Evolutionary conservation across 1,140 invertebrate species (phyloP).

Genomic region (Plectrocnemia conspersa): DNA sequence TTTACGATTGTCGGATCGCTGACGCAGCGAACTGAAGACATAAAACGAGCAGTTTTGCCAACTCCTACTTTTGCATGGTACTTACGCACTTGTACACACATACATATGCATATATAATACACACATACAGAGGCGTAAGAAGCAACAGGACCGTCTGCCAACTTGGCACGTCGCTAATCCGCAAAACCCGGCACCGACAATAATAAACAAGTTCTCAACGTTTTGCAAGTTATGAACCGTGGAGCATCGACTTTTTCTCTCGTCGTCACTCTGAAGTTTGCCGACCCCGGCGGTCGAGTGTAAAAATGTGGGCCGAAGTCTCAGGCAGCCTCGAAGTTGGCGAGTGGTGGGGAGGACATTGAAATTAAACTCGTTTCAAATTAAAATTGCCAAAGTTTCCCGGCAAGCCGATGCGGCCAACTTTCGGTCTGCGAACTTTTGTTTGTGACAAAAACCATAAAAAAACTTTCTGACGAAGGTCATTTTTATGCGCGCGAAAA

Average conservation of each 20-base stretch:
- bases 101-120: too few relatives aligned
- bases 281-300: not conserved
- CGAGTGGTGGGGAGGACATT: slow-evolving; percentile 32
- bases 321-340: not conserved
- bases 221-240: slow-evolving; percentile 24
- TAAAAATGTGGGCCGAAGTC: slow-evolving; percentile 17
- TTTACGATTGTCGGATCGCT: too few relatives aligned
- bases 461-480: slow-evolving; percentile 35
- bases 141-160: slow-evolving; percentile 9
- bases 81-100: too few relatives aligned
- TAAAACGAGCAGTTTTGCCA: too few relatives aligned
- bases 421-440: slow-evolving; percentile 33
- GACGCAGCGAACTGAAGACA: too few relatives aligned
- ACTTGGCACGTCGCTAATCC: slow-evolving; percentile 24
- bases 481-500: slow-evolving; percentile 26
- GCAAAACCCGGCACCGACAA: slow-evolving; percentile 10
- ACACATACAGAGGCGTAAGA: too few relatives aligned
- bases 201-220: slow-evolving; percentile 16
- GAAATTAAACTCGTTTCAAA: slow-evolving; percentile 36
- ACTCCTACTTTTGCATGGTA: too few relatives aligned
- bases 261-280: not conserved
- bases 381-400: slow-evolving; percentile 36
- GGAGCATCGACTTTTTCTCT: slow-evolving; percentile 18
- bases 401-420: slow-evolving; percentile 31
- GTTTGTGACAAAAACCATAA: slow-evolving; percentile 37